Evolutionary conservation across 2,113 vertebrate genomes (phyloP).

Genomic region (Ceratotherium simum): DNA sequence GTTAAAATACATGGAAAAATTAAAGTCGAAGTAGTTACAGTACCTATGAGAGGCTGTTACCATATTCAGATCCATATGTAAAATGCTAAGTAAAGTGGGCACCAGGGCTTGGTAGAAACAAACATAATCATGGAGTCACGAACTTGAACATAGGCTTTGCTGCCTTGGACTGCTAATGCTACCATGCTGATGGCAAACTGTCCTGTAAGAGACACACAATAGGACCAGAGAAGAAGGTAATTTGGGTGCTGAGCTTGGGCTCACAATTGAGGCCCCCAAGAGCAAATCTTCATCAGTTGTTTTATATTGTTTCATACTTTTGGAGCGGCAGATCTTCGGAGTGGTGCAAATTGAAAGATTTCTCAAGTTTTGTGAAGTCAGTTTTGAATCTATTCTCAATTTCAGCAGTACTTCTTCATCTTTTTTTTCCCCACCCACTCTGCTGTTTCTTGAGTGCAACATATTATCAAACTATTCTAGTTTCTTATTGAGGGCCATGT

Average conservation of each 20-base stretch:
- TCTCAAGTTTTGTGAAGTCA: background rate
- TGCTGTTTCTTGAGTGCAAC: background rate
- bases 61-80: constrained; percentile 53
- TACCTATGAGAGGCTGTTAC: constrained; percentile 69
- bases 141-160: constrained; percentile 62
- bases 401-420: background rate
- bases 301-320: background rate
- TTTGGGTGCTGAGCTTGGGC: background rate
- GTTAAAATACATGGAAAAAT: constrained; percentile 73
- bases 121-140: constrained; percentile 63
- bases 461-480: background rate
- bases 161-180: constrained; percentile 55
- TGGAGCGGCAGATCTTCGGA: background rate
- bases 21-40: constrained; percentile 80
- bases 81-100: constrained; percentile 32
- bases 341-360: background rate
- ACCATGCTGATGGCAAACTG: background rate
- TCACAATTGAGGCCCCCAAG: background rate
- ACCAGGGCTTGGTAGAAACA: constrained; percentile 72
- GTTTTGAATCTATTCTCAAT: background rate
- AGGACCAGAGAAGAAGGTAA: background rate
- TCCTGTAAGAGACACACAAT: background rate
- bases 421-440: background rate
- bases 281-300: background rate
- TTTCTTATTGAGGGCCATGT: background rate